Evolutionary conservation across 2,888 invertebrate genomes (phyloP), one percentile per base, ranked within the genome.

Genomic region (Anarsia innoxiella): DNA sequence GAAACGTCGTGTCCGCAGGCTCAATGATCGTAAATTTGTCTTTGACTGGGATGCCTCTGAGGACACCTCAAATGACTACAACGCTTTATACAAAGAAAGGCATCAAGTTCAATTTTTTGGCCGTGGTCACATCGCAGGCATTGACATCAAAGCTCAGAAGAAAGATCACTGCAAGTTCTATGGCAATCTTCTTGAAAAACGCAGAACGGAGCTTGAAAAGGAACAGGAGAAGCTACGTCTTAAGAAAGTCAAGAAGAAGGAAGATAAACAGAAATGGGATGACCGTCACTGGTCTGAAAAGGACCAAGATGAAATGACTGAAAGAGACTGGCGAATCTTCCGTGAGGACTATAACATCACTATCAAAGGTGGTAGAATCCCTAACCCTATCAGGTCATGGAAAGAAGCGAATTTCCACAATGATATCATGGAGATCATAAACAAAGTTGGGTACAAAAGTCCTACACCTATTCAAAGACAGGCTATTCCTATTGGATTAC

Each of bases 41-140:
- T 99, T 99, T 75, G 99, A 99, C 77, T 99, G 99, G 99, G 99
- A 99, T 82, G 97, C 97, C 0, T 93, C 95, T 0, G 99, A 99
- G 76, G 99, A 99, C 63, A 99, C 99, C 0, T 96, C 97, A 2
- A 92, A 93, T 44, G 99, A 99, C 85, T 99, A 99, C 65, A 99
- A 99, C 74, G 90, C 92, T 42, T 84, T 99, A 12, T 99, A 99
- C 65, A 99, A 98, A 73, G 96, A 98, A 54, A 88, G 94, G 32
- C 99, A 99, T 79, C 95, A 97, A 78, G 95, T 97, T 3, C 97
- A 98, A 78, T 98, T 99, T 73, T 99, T 94, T 84, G 99, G 99
- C 0, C 88, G 99, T 42, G 99, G 99, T 6, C 96, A 99, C 68
- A 90, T 99, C 16, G 99, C 98, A 38, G 99, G 99, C 2, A 97